Evolutionary conservation across 2,113 vertebrate genomes (phyloP).

Genomic region (Tamias sibiricus): DNA sequence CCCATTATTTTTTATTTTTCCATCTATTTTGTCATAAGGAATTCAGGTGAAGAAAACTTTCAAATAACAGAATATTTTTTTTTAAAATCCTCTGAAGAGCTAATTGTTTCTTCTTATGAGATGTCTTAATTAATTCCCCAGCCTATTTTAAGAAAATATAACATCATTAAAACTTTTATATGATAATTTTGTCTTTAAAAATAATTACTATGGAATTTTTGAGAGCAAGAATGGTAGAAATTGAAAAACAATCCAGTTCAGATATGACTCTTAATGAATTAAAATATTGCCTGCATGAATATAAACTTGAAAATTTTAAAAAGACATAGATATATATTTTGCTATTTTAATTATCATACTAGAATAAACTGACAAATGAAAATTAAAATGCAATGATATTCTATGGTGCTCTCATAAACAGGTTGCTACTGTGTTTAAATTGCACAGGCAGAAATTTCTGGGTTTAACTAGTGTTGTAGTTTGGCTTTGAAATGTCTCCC

Average conservation of each 20-base stretch:
- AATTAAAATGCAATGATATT: neutral
- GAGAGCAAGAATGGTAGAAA: neutral
- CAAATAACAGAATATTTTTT: neutral
- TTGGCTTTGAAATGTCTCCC: too few species aligned
- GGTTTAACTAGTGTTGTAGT: neutral
- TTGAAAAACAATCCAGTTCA: neutral
- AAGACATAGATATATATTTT: neutral
- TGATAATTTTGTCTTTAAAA: neutral
- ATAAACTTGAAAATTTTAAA: neutral
- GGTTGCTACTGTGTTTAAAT: neutral
- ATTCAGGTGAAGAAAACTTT: neutral
- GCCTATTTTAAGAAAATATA: neutral
- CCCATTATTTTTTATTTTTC: neutral
- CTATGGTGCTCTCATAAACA: rapidly evolving
- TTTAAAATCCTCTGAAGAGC: neutral
- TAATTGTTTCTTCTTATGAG: neutral
- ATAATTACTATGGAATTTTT: neutral
- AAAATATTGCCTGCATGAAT: neutral
- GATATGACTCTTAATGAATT: neutral
- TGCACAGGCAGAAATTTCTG: neutral
- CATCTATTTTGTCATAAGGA: neutral
- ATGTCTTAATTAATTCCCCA: neutral
- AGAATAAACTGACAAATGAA: neutral
- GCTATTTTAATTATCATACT: neutral
- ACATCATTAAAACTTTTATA: neutral